phyloP scores from a whole-genome alignment of 2,113 vertebrate genomes.

The Onychostruthus taczanowskii region DNA sequence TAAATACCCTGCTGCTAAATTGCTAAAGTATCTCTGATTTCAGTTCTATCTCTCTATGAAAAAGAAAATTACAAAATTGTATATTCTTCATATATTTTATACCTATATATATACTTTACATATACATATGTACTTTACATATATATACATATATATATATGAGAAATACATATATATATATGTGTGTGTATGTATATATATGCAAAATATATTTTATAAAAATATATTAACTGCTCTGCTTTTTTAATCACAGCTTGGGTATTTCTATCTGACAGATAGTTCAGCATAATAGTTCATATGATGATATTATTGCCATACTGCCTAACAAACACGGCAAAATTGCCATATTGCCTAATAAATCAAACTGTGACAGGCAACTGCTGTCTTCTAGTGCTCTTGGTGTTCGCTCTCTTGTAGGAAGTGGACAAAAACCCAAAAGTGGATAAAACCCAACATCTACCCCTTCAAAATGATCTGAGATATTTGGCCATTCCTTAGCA shows the following conservation, averaged over 20 bases:
- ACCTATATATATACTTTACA: background rate
- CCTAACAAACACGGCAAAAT: no score
- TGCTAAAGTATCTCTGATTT: background rate
- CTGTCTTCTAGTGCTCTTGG: background rate
- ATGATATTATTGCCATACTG: background rate
- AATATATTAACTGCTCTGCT: background rate
- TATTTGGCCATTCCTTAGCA: rapidly evolving
- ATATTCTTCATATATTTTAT: background rate
- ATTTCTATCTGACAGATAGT: background rate
- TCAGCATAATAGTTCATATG: background rate
- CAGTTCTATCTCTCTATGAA: background rate
- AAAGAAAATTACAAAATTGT: background rate
- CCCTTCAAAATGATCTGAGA: background rate
- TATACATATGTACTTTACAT: background rate
- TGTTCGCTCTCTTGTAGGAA: background rate
- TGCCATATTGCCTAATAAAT: background rate
- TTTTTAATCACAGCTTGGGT: background rate
- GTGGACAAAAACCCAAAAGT: background rate
- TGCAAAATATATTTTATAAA: background rate
- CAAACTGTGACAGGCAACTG: background rate
- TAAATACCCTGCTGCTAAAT: background rate
- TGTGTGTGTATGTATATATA: no score
- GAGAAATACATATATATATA: no score
- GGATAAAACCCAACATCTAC: rapidly evolving
- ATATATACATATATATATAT: background rate